Base-by-base conservation (phyloP, 92 coral and sea anemone species). In the Epizoanthus scotinus region DNA sequence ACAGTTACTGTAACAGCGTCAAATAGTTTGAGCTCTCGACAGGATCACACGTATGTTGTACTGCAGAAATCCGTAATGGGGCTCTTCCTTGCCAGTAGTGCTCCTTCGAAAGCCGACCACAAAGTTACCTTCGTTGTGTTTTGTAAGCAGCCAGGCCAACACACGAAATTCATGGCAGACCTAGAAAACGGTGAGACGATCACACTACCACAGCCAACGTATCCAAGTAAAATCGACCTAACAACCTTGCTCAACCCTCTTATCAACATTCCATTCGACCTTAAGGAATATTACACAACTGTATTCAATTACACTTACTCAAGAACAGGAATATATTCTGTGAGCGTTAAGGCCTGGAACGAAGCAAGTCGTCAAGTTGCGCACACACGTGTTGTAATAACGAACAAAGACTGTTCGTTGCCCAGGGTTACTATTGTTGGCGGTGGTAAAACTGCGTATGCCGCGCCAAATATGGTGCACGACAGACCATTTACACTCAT, bases 241-340 rank as follows among this genome's bases (percentile, higher is more conserved):
- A 79, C 83, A 6, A 20, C 68, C 20, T 22, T 73, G 27, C 26
- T 89, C 17, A 82, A 79, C 60, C 85, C 84, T 3, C 44, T 75
- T 14, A 67, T 80, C n/a, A 34, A 49, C n/a, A 85, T 91, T 12
- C 98, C 99, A 13, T 95, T 95, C 62, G 71, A 89, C 52, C 87
- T 89, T 2, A 71, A 58, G 13, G 44, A 83, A 20, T 93, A 85
- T 63, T 86, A 83, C 61, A 87, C 90, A 31, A 70, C 84, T n/a
- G 81, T 85, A 0, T 69, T 84, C 55, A 79, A 73, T 13, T 85
- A 91, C 64, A 86, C 85, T 24, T 95, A 89, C 61, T 24, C 67
- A 21, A 26, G 10, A 0, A 64, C n/a, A n/a, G 83, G 88, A n/a
- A 18, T 79, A 17, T 93, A 86, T 70, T 56, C 53, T 27, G 95